Percentiles rank a stretch among this genome's conserved stretches.
Evolutionary conservation across 2,113 vertebrate species (phyloP).

Genomic region (Entosphenus tridentatus): DNA sequence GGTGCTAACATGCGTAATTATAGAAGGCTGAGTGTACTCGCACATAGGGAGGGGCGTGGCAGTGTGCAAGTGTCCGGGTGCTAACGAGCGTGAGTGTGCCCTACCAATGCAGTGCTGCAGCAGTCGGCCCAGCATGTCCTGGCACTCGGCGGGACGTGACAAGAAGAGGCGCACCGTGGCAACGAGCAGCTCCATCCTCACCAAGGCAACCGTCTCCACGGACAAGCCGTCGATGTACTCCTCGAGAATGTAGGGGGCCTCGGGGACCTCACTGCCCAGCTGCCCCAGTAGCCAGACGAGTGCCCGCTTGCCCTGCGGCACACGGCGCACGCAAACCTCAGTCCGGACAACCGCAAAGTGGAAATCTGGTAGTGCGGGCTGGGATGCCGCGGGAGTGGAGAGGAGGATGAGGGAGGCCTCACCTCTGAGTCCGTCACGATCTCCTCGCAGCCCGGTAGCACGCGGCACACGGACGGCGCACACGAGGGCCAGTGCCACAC

Average conservation of each 20-base stretch:
- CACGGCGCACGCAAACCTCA: no score
- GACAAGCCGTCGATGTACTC: slow-evolving; percentile 50
- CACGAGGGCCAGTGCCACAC: slow-evolving; percentile 78
- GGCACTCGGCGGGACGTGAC: slow-evolving; percentile 57
- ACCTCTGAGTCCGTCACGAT: slow-evolving; percentile 61
- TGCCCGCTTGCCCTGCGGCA: slow-evolving; percentile 50
- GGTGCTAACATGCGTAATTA: neutral
- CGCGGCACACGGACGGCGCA: slow-evolving; percentile 35
- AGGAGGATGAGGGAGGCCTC: slow-evolving; percentile 7
- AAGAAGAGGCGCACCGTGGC: slow-evolving; percentile 52
- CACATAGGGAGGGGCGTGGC: neutral
- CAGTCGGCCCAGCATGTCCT: slow-evolving; percentile 64
- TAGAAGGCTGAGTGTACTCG: neutral
- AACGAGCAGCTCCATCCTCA: slow-evolving; percentile 70
- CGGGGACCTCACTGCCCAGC: slow-evolving; percentile 41
- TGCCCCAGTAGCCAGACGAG: slow-evolving; percentile 68
- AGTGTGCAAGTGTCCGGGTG: neutral
- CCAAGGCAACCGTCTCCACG: slow-evolving; percentile 31
- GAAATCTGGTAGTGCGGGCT: no score
- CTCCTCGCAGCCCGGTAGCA: slow-evolving; percentile 52
- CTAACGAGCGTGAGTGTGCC: neutral
- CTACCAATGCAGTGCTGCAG: slow-evolving; percentile 56
- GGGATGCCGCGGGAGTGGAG: no score
- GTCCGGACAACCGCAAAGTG: no score
- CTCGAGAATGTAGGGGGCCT: slow-evolving; percentile 63